A percentile compares a stretch with the other conserved stretches of the same genome.
phyloP scores from a whole-genome alignment of 2,113 vertebrate genomes.

The Hydropotes inermis region DNA sequence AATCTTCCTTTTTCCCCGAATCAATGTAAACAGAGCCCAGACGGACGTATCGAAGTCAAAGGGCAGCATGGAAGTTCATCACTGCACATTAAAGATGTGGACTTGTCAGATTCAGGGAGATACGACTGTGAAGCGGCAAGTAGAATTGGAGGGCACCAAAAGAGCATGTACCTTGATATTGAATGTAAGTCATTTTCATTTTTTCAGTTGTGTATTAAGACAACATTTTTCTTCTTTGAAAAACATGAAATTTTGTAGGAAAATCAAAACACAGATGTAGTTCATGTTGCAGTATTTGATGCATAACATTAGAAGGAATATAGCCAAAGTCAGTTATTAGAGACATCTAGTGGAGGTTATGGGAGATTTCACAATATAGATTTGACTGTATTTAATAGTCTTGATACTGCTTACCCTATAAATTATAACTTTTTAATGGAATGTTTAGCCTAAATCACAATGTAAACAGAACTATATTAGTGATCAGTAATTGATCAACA shows the following conservation, averaged over 20 bases:
- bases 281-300: constrained; percentile 19
- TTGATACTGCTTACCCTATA: background rate
- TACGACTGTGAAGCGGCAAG: constrained; percentile 98
- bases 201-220: constrained; percentile 48
- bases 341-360: constrained; percentile 35
- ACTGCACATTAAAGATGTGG: constrained; percentile 91
- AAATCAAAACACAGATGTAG: background rate
- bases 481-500: background rate
- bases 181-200: constrained; percentile 88
- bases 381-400: background rate
- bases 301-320: background rate
- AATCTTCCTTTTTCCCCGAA: constrained; percentile 67
- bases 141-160: constrained; percentile 96
- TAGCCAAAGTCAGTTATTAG: background rate
- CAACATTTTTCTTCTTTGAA: background rate
- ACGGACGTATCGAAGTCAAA: constrained; percentile 93
- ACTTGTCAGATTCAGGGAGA: constrained; percentile 90
- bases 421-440: background rate
- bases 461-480: background rate
- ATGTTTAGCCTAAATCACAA: background rate
- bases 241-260: constrained; percentile 58
- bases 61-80: constrained; percentile 92
- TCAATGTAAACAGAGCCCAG: constrained; percentile 86
- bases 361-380: background rate
- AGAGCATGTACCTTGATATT: constrained; percentile 98